A percentile compares a stretch with the other conserved stretches of the same genome.
Evolutionary conservation across 2,888 invertebrate species (phyloP).

Genomic region (Eristalis intricaria): DNA sequence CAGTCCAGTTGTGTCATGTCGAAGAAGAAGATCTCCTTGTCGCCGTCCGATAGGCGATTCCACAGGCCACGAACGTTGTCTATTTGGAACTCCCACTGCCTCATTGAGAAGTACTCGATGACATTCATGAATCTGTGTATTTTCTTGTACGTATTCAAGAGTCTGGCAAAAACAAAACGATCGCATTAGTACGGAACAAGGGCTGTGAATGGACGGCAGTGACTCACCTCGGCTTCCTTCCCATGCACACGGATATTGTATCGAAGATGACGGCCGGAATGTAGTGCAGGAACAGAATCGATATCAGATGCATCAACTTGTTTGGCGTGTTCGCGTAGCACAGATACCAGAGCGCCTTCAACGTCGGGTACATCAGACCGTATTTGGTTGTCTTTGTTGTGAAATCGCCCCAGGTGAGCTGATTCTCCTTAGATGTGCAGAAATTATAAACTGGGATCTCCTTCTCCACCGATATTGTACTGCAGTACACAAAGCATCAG

Average conservation of each 20-base stretch:
- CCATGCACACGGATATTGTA: slow-evolving; percentile 82
- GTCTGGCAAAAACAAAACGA: slow-evolving; percentile 81
- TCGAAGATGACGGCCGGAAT: slow-evolving; percentile 86
- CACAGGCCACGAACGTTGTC: slow-evolving; percentile 84
- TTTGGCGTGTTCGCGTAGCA: slow-evolving; percentile 84
- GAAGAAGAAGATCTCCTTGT: slow-evolving; percentile 87
- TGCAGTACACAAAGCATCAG: slow-evolving; percentile 73
- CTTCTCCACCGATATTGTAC: slow-evolving; percentile 74
- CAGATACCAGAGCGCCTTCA: slow-evolving; percentile 87
- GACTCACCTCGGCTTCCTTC: slow-evolving; percentile 84
- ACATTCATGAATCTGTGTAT: slow-evolving; percentile 88
- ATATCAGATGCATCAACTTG: slow-evolving; percentile 83
- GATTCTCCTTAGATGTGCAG: slow-evolving; percentile 92
- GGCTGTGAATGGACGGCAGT: background rate
- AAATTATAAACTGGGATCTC: slow-evolving; percentile 91
- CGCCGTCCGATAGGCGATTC: slow-evolving; percentile 83
- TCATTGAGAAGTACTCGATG: slow-evolving; percentile 89
- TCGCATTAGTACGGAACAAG: background rate
- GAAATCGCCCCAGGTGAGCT: slow-evolving; percentile 89
- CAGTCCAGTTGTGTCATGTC: slow-evolving; percentile 88
- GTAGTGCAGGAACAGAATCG: slow-evolving; percentile 85
- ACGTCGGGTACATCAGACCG: slow-evolving; percentile 84
- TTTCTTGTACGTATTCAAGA: slow-evolving; percentile 88
- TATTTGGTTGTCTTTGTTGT: slow-evolving; percentile 84
- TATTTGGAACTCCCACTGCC: slow-evolving; percentile 88